Conservation (phyloP, 1,140 invertebrate genomes). For the Ceratoteleas bidentatus region DNA sequence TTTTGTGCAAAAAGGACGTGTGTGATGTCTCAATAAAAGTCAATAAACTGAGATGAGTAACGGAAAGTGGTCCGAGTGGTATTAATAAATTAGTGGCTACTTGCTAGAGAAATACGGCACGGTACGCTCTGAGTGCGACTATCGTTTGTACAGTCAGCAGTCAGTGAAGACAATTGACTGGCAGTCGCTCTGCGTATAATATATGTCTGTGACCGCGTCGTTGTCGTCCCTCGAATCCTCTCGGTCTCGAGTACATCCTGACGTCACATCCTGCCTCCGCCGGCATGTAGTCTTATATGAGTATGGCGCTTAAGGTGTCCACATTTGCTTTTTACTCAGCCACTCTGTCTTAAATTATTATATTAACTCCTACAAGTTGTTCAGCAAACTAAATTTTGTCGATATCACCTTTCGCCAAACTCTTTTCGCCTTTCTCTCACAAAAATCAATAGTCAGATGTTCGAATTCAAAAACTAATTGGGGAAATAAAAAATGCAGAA, state of each 20-base stretch:
- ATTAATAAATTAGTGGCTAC: slow-evolving; percentile 80
- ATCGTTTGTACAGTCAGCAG: slow-evolving; percentile 60
- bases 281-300: slow-evolving; percentile 69
- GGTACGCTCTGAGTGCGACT: slow-evolving; percentile 54
- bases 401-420: no score
- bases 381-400: no score
- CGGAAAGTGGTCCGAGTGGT: slow-evolving; percentile 74
- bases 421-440: no score
- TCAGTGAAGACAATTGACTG: slow-evolving; percentile 77
- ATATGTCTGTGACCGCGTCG: slow-evolving; percentile 64
- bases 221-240: slow-evolving; percentile 65
- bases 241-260: slow-evolving; percentile 72
- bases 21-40: slow-evolving; percentile 75
- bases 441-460: background rate
- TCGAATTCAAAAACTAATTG: background rate
- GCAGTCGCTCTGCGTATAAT: slow-evolving; percentile 59
- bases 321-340: slow-evolving; percentile 62
- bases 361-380: no score
- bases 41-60: slow-evolving; percentile 78
- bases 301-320: slow-evolving; percentile 69
- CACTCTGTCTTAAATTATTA: no score
- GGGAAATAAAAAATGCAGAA: no score
- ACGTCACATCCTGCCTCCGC: slow-evolving; percentile 77
- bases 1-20: slow-evolving; percentile 16
- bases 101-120: slow-evolving; percentile 67